Base-by-base conservation (phyloP, 2,888 invertebrate genomes). In the Plagodis dolabraria region DNA sequence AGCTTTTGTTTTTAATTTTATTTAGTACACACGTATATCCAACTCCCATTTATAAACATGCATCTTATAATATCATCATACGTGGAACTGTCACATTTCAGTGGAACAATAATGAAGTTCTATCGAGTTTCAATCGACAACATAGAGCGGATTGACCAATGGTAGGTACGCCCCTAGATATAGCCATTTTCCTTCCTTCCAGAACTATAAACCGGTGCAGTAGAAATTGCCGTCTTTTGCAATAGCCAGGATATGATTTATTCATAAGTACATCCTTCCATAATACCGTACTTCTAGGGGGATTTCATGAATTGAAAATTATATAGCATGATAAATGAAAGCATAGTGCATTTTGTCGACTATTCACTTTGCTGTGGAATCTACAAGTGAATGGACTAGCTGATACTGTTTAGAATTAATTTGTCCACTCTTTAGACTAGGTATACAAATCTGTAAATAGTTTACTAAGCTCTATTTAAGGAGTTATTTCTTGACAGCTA, bases 211-310 rank as follows among this genome's bases (percentile, higher is more conserved):
- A 79, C 71, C 63, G 48, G 69, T 79, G 80, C 79, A 78, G 70
- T 68, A 71, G 75, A 72, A 79, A 80, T 77, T 80, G 77, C 77
- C 71, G 77, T 77, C 77, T 81, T 22, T 79, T 78, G 77, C 80
- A 77, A 75, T 74, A 60, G 72, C 77, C 72, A 61, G 46, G 53
- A 43, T 54, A 81, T 83, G 82, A 84, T 82, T 83, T 84, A 84
- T 83, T 83, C 79, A 79, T 80, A 46, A 50, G 46, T 48, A 50
- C 48, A 48, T 54, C 43, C 48, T 48, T 43, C 9, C n/a, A 65
- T 65, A 68, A 12, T 45, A 45, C 40, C 22, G n/a, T 33, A 43
- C 52, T 52, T 34, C 38, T 8, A n/a, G 11, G 46, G 36, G 11
- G 44, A 46, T 46, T 53, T 38, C 53, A 38, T 38, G 38, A 36